phyloP scores from a whole-genome alignment of 2,113 vertebrate genomes.

The Calypte anna region DNA sequence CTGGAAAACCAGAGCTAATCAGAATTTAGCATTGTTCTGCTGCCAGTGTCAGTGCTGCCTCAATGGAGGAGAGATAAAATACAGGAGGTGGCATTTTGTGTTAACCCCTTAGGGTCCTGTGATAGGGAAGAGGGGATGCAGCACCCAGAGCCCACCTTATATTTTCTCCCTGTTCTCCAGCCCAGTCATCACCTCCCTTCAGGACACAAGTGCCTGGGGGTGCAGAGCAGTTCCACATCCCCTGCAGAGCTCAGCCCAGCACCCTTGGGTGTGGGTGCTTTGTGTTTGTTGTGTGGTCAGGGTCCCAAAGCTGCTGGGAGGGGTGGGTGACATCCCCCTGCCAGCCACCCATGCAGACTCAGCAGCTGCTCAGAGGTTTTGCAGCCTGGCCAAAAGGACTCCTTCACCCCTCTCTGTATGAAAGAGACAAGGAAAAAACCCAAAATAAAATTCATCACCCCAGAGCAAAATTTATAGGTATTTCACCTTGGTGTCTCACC shows the following conservation, averaged over 20 bases:
- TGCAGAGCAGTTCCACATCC: neutral
- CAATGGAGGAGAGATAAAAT: slow-evolving; percentile 37
- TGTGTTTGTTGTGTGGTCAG: neutral
- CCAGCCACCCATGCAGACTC: neutral
- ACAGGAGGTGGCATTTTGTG: slow-evolving; percentile 25
- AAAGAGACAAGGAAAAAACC: neutral
- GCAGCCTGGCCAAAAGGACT: neutral
- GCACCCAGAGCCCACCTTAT: fast-evolving
- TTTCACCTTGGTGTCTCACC: neutral
- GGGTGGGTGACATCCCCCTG: neutral
- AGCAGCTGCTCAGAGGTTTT: neutral
- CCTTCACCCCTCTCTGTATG: neutral
- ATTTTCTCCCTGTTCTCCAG: fast-evolving
- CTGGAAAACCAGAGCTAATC: slow-evolving; percentile 48
- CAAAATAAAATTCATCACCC: neutral
- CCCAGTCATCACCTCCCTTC: neutral
- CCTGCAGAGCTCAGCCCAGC: fast-evolving
- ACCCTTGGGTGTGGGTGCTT: fast-evolving
- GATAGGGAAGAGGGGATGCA: fast-evolving
- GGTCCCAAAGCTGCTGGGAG: neutral
- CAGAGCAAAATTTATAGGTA: neutral
- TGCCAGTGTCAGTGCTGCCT: slow-evolving; percentile 50
- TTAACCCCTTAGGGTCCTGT: slow-evolving; percentile 39
- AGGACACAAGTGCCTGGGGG: fast-evolving
- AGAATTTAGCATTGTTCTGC: slow-evolving; percentile 49